Conservation (phyloP, 1,140 invertebrate species). For the Antheraea mylitta region DNA sequence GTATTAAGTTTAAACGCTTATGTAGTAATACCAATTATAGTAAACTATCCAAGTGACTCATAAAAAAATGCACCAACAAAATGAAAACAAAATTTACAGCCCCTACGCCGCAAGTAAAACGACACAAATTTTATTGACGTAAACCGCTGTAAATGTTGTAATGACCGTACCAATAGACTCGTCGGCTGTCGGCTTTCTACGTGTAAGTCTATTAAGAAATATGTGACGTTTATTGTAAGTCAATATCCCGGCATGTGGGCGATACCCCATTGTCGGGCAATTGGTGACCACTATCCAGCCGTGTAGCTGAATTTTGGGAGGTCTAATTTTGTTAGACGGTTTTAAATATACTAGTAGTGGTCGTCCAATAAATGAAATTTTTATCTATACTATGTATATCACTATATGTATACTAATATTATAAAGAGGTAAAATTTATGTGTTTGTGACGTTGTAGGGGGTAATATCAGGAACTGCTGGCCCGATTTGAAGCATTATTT, state of each 20-base stretch:
- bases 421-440: too few relatives aligned
- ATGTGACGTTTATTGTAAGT: slow-evolving; percentile 74
- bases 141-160: slow-evolving; percentile 31
- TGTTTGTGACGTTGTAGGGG: too few relatives aligned
- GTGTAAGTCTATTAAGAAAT: slow-evolving; percentile 66
- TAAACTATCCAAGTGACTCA: background rate
- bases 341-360: background rate
- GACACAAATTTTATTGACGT: slow-evolving; percentile 15
- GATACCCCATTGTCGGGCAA: slow-evolving; percentile 53
- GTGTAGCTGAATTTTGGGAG: slow-evolving; percentile 1
- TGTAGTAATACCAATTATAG: background rate
- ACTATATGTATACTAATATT: too few relatives aligned
- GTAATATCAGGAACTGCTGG: too few relatives aligned
- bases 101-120: slow-evolving; percentile 3
- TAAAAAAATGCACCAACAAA: slow-evolving; percentile 9
- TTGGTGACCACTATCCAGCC: slow-evolving; percentile 43
- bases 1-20: too few relatives aligned
- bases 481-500: too few relatives aligned
- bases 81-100: slow-evolving; percentile 14
- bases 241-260: slow-evolving; percentile 68
- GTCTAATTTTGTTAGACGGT: background rate
- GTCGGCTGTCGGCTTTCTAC: slow-evolving; percentile 23
- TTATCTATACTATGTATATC: too few relatives aligned
- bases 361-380: background rate
- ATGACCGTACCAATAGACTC: slow-evolving; percentile 48